Conservation (phyloP, 2,888 invertebrate species). For the Athalia rosae region DNA sequence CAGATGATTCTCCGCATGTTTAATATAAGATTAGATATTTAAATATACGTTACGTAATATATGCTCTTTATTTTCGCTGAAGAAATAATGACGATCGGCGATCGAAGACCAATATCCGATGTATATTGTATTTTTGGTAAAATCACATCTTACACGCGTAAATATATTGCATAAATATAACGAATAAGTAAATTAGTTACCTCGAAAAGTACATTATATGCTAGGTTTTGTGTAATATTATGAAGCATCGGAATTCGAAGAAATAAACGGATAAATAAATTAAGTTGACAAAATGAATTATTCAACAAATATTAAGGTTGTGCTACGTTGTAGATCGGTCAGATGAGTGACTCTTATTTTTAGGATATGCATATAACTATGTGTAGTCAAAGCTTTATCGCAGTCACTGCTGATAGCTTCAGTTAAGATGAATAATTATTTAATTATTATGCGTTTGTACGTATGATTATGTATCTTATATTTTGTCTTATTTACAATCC, state of each 20-base stretch:
- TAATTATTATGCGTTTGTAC: not conserved
- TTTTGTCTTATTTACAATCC: slow-evolving; percentile 1
- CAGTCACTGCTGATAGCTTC: not conserved
- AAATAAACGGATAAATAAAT: slow-evolving; percentile 3
- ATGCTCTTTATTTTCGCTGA: no score
- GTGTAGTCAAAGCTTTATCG: slow-evolving; percentile 8
- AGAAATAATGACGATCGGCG: no score
- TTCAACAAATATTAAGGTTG: not conserved
- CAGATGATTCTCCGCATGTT: no score
- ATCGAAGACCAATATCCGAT: no score
- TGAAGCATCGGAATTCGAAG: not conserved
- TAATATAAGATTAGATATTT: no score
- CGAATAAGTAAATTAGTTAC: no score
- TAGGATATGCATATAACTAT: not conserved
- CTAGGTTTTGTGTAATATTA: not conserved
- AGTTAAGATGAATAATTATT: not conserved
- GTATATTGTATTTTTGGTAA: no score
- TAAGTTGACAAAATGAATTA: slow-evolving; percentile 11
- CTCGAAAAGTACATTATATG: not conserved
- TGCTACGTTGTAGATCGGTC: not conserved
- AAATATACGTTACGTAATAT: no score
- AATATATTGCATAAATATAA: no score
- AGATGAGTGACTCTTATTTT: slow-evolving; percentile 2
- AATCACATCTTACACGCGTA: no score
- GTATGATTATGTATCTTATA: not conserved